Evolutionary conservation across 1,140 invertebrate species (phyloP), one percentile per base, ranked within the genome.

Genomic region (Heliconius congener): DNA sequence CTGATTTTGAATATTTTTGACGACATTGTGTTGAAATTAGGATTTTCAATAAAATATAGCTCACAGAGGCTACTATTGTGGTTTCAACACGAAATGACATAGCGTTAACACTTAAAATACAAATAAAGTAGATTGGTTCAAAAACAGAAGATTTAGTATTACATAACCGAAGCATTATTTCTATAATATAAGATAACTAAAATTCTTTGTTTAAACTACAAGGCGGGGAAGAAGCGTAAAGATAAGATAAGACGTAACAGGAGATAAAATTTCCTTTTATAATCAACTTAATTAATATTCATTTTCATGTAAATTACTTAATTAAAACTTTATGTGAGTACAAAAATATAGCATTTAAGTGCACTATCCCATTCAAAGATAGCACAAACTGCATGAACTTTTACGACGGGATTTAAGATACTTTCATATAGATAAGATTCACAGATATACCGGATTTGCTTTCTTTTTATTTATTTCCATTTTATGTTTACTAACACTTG

Each of bases 291-390:
- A 66, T 66, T 66, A 13, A 66, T 30, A 30, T 66, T 66, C 60
- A 66, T 66, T 27, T 30, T 46, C 16, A 66, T 66, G 60, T 30
- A 66, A 66, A 66, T 66, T 16, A 66, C 60, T 66, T 66, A 66
- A 66, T 66, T 66, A 66, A 66, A 66, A 66, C 60, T 66, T 66
- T 66, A 66, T 66, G 60, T 66, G 60, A 66, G 9, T 66, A 66
- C 60, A 66, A 66, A 66, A 66, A 66, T 66, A 66, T 30, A 66
- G 27, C 5, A 66, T 66, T 66, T 66, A 66, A 66, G 60, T 66
- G 60, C 60, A 27, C 60, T 66, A 66, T 66, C 60, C 60, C 60
- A 66, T 66, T 66, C 60, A 66, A 66, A 66, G 60, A 66, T 66
- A 66, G 60, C 60, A 66, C 60, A 66, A 66, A 30, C 60, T 66